Base-by-base conservation (phyloP, 2,888 invertebrate genomes). In the Hirtodrosophila confusa region DNA sequence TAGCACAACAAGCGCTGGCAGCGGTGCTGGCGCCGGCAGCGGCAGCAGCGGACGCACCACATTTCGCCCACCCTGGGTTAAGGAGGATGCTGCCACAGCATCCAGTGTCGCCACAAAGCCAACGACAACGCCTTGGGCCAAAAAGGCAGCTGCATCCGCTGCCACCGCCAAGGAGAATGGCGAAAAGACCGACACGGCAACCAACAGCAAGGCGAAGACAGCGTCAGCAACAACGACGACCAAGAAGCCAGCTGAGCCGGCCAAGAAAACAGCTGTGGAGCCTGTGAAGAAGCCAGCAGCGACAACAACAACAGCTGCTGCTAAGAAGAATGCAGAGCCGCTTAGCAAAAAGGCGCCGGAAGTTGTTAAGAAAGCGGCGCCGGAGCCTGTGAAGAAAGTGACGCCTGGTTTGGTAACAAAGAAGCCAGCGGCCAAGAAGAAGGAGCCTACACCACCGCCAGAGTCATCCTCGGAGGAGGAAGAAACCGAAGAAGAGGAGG, bases 11-110 rank as follows among this genome's bases (percentile, higher is more conserved):
- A 68, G 55, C 50, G 69, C 88, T 33, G 80, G 76, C n/a, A 78
- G 85, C 50, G 80, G 79, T 56, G 75, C 78, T 35, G 79, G 88
- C 51, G 39, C 72, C 48, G 82, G 80, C 66, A 76, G 79, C 45
- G 73, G 78, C 55, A 82, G 78, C 69, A 79, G 84, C 57, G 93
- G 93, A 87, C 93, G 94, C 65, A 93, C 94, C 61, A 94, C 94
- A 55, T 94, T 94, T 89, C 92, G 95, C 58, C 94, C 95, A 43
- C 95, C 95, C 58, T 95, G 95, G 94, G 94, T 95, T 45, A 95
- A 94, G 88, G 94, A 90, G 10, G 90, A 90, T 69, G 89, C 77
- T 24, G 75, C 93, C 92, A 8, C 92, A 92, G 58, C 75, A 89
- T 93, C 64, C 64, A 54, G 50, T 35, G 56, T 76, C n/a, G 66